phyloP scores from a whole-genome alignment of 2,797 vertebrate genomes.

The Gymnothorax reevesii region DNA sequence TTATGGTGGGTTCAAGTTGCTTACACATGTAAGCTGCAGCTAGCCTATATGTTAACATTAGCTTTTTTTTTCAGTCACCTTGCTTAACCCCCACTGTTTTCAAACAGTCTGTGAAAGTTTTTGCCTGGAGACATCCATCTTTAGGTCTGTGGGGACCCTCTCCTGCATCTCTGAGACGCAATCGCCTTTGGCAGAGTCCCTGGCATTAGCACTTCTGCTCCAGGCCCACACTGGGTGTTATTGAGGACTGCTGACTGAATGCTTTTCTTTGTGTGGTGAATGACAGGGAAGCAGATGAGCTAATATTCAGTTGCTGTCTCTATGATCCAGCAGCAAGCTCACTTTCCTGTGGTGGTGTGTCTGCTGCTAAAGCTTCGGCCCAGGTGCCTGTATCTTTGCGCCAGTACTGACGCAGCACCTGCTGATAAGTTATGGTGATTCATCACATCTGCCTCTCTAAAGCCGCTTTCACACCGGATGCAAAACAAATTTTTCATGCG shows the following conservation, averaged over 20 bases:
- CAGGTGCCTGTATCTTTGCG: not conserved
- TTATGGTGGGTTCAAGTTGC: not conserved
- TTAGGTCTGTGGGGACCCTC: not conserved
- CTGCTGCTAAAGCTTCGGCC: not conserved
- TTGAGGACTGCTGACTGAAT: constrained; percentile 51
- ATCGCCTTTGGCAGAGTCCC: not conserved
- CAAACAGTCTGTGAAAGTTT: not conserved
- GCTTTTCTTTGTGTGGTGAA: constrained; percentile 25
- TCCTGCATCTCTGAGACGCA: not conserved
- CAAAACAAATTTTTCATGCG: too few species aligned
- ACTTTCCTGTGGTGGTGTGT: not conserved
- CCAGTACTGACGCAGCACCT: not conserved
- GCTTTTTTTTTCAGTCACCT: not conserved
- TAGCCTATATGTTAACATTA: not conserved
- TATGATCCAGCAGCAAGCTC: not conserved
- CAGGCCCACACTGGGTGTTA: constrained; percentile 23
- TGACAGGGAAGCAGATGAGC: constrained; percentile 20
- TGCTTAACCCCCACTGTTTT: not conserved
- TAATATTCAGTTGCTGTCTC: not conserved
- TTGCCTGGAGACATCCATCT: not conserved
- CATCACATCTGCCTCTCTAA: not conserved
- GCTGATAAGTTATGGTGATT: not conserved
- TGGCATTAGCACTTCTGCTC: not conserved
- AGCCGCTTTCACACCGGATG: too few species aligned
- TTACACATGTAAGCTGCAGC: not conserved